phyloP scores from a whole-genome alignment of 2,888 invertebrate species.

The Artemia sp. region DNA sequence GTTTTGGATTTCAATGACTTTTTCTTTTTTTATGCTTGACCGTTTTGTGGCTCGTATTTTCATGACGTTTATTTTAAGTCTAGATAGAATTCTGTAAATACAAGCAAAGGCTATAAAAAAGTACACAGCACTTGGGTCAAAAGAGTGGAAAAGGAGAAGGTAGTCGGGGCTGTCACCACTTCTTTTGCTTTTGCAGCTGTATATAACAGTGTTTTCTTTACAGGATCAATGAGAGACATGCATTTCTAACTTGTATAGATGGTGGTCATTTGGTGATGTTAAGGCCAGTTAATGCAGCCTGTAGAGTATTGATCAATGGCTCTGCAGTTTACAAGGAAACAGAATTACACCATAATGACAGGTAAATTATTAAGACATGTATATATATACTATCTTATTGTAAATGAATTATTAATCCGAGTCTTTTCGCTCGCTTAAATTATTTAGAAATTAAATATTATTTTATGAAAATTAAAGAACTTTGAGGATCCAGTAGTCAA shows the following conservation, averaged over 20 bases:
- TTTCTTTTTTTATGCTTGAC: too few relatives aligned
- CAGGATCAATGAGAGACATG: conserved; percentile 37
- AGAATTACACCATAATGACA: conserved; percentile 37
- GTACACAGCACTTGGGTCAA: too few relatives aligned
- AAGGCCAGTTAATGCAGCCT: conserved; percentile 31
- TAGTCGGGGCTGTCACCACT: too few relatives aligned
- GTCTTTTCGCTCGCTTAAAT: conserved; percentile 17
- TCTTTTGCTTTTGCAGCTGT: too few relatives aligned
- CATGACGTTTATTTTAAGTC: too few relatives aligned
- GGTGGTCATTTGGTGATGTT: conserved; percentile 30
- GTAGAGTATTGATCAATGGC: conserved; percentile 37
- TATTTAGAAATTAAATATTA: not conserved
- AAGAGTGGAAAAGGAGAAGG: too few relatives aligned
- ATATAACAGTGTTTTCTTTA: too few relatives aligned
- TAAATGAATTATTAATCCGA: not conserved
- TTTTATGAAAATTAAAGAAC: not conserved
- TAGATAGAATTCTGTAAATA: too few relatives aligned
- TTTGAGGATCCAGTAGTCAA: not conserved
- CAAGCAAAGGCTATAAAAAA: too few relatives aligned
- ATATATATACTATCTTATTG: too few relatives aligned
- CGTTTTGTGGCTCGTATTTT: too few relatives aligned
- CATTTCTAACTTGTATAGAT: conserved; percentile 31
- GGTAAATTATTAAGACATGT: conserved; percentile 28
- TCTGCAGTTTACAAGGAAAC: conserved; percentile 32
- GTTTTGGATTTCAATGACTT: too few relatives aligned